Evolutionary conservation across 2,113 vertebrate species (phyloP).

Genomic region (Pavo muticus): DNA sequence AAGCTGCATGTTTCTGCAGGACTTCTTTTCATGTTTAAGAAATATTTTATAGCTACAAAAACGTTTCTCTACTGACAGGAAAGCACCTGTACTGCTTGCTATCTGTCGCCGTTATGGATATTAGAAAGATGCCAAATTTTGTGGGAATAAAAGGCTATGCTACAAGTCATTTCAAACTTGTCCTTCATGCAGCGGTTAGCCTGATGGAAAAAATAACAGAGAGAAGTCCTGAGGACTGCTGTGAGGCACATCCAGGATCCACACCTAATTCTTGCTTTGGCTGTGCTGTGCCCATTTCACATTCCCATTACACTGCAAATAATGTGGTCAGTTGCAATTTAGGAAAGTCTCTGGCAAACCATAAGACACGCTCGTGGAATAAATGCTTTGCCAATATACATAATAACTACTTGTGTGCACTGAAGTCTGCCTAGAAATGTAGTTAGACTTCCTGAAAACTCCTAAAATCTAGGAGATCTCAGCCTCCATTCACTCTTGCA

Average conservation of each 20-base stretch:
- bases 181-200: background rate
- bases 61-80: background rate
- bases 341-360: background rate
- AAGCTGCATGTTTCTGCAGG: background rate
- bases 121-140: background rate
- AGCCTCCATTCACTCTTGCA: background rate
- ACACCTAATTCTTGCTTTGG: background rate
- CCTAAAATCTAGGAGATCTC: background rate
- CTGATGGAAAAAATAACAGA: background rate
- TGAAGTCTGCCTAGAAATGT: background rate
- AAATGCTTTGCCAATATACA: conserved; percentile 19
- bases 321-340: background rate
- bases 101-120: background rate
- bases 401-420: accelerated
- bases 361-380: background rate
- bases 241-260: background rate
- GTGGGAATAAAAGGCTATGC: background rate
- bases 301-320: background rate
- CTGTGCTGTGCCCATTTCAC: background rate
- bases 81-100: background rate
- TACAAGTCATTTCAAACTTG: background rate
- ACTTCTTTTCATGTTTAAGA: background rate
- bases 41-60: background rate
- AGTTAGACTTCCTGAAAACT: background rate
- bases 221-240: background rate